phyloP scores from a whole-genome alignment of 2,888 invertebrate genomes.

The Lepidocyrtinus sp. region DNA sequence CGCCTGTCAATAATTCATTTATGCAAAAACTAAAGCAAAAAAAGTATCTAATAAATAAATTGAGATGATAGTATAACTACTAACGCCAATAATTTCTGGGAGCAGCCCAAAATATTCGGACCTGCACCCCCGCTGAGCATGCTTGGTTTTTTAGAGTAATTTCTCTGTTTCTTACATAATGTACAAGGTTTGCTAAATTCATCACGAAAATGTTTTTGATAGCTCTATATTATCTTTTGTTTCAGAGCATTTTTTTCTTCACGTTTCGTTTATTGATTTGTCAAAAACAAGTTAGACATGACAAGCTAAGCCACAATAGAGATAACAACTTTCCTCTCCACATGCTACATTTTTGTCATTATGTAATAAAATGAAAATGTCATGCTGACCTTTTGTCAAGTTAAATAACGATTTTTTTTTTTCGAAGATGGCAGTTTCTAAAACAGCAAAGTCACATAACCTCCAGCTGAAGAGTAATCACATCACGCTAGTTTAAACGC shows the following conservation, averaged over 20 bases:
- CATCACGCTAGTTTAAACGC: neutral
- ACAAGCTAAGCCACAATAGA: too few relatives aligned
- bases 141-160: neutral
- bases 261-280: neutral
- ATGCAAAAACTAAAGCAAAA: too few relatives aligned
- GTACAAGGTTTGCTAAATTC: too few relatives aligned
- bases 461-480: neutral
- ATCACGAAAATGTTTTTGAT: neutral
- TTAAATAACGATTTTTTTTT: neutral
- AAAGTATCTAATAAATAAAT: too few relatives aligned
- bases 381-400: neutral
- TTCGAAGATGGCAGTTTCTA: neutral
- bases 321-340: neutral
- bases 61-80: neutral
- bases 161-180: neutral
- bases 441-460: neutral
- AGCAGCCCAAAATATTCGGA: neutral
- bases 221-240: neutral
- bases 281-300: neutral
- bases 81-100: neutral
- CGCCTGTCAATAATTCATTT: neutral
- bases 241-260: neutral
- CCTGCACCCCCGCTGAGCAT: neutral
- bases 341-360: neutral
- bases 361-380: neutral